Percentiles rank a stretch among this genome's conserved stretches.
Evolutionary conservation across 2,797 vertebrate genomes (phyloP).

Genomic region (Streptopelia turtur): DNA sequence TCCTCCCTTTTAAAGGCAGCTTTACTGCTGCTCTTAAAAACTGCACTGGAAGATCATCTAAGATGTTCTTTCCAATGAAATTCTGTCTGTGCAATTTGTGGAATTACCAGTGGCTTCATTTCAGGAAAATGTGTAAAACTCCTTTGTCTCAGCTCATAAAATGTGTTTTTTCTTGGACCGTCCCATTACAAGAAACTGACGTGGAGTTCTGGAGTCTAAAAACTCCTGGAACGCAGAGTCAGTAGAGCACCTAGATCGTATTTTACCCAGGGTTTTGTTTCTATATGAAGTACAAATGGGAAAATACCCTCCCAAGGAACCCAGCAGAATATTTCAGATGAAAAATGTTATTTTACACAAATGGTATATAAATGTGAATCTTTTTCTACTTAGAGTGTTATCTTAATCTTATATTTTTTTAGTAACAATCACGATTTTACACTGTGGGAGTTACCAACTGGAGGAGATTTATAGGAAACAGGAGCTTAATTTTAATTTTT

Average conservation of each 20-base stretch:
- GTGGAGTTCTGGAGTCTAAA: background rate
- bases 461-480: background rate
- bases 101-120: background rate
- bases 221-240: background rate
- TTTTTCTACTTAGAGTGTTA: background rate
- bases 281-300: background rate
- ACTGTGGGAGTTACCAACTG: background rate
- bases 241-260: background rate
- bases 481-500: background rate
- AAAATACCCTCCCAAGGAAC: background rate
- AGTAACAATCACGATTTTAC: background rate
- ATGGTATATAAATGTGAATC: background rate
- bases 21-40: background rate
- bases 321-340: background rate
- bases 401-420: background rate
- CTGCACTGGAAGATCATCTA: too few species aligned
- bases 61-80: background rate
- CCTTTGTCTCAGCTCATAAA: background rate
- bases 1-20: background rate
- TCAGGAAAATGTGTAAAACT: background rate
- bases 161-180: accelerated
- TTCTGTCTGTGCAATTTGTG: background rate
- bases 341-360: background rate
- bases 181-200: background rate
- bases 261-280: background rate